phyloP scores from a whole-genome alignment of 30 jellyfish, hydroid and myxozoan genomes.

The Haliclystus octoradiatus region DNA sequence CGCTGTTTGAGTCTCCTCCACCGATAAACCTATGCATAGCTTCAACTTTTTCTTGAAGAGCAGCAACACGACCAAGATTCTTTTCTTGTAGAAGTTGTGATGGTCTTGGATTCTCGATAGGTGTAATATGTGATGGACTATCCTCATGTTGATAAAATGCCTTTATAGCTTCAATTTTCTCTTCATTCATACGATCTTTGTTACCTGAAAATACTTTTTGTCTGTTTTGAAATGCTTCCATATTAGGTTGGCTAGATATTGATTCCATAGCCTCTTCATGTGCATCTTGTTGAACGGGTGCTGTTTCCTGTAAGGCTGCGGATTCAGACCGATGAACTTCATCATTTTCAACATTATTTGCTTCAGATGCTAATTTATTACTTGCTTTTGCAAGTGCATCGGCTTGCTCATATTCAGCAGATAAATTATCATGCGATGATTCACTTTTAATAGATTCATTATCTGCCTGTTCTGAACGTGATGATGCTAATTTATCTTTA shows the following conservation, averaged over 20 bases:
- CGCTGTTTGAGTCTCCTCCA: constrained; percentile 24
- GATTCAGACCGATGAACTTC: background rate
- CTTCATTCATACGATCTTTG: background rate
- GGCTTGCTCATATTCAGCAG: constrained; percentile 66
- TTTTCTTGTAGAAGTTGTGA: background rate
- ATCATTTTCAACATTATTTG: background rate
- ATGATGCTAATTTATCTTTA: background rate
- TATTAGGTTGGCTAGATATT: background rate
- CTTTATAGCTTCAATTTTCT: background rate
- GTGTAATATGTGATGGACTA: background rate
- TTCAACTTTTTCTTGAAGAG: too few species aligned
- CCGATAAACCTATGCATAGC: constrained; percentile 1
- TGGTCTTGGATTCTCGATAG: background rate
- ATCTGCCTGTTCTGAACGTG: background rate
- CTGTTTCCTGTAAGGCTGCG: constrained; percentile 1
- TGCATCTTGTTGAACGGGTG: background rate
- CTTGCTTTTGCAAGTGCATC: constrained; percentile 23
- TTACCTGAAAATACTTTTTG: background rate
- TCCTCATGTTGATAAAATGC: background rate
- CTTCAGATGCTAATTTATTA: background rate
- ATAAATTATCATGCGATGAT: constrained; percentile 14
- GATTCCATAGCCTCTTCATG: background rate
- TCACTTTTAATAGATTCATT: constrained; percentile 2
- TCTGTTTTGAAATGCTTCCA: background rate
- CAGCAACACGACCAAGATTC: background rate